Evolutionary conservation across 2,797 vertebrate genomes (phyloP).

Genomic region (Rachycentron canadum): DNA sequence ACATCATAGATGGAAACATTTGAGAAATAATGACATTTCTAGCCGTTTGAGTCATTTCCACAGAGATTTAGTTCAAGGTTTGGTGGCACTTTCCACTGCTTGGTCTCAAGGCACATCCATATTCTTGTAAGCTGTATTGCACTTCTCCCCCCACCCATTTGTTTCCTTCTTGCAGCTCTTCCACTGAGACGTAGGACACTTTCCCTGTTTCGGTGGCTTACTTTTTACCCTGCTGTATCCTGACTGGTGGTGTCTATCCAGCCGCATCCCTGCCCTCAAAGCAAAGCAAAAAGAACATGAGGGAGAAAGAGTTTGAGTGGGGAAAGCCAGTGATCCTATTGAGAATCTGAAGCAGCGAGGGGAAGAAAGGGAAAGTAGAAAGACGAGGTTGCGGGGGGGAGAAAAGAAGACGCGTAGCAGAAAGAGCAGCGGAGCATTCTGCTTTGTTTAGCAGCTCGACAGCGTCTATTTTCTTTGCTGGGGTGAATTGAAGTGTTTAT

Average conservation of each 20-base stretch:
- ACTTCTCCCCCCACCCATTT: background rate
- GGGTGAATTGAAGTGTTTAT: conserved; percentile 59
- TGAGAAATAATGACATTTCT: conserved; percentile 23
- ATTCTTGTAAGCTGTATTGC: conserved; percentile 5
- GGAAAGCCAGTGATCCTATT: conserved; percentile 23
- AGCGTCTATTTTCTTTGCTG: conserved; percentile 36
- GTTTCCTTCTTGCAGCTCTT: conserved; percentile 12
- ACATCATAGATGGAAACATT: conserved; percentile 38
- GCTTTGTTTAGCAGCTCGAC: conserved; percentile 45
- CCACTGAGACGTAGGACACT: background rate
- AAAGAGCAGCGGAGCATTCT: conserved; percentile 23
- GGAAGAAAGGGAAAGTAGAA: conserved; percentile 18
- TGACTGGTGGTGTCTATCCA: conserved; percentile 45
- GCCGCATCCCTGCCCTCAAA: conserved; percentile 42
- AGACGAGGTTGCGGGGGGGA: background rate
- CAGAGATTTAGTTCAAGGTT: conserved; percentile 15
- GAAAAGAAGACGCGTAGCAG: background rate
- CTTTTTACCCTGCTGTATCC: conserved; percentile 50
- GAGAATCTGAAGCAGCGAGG: conserved; percentile 12
- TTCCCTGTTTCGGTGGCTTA: conserved; percentile 40
- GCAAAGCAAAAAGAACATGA: conserved; percentile 7
- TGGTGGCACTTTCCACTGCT: conserved; percentile 21
- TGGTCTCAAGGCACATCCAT: background rate
- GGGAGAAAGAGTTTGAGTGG: conserved; percentile 10
- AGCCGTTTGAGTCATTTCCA: conserved; percentile 38